Base-by-base conservation (phyloP, 2,797 vertebrate species). In the Dryobates pubescens region DNA sequence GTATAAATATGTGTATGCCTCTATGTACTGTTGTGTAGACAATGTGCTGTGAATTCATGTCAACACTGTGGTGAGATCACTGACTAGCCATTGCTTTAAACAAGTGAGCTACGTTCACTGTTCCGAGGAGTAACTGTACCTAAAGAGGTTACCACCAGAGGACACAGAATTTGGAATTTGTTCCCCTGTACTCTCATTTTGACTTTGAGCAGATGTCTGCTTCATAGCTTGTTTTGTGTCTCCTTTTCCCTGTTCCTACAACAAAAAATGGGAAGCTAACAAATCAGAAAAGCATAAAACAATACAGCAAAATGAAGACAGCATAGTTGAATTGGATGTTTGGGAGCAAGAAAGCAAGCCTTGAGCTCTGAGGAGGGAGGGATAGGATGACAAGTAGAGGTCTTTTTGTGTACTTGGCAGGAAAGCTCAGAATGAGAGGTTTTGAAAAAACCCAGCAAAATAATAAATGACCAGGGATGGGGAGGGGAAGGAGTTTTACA, bases 11-110 rank as follows among this genome's bases (percentile, higher is more conserved):
- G 19, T 1, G 9, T 6, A n/a, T 79, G 32, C n/a, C 24, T 84
- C 17, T 41, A 4, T 6, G 1, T 67, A 17, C 0, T 0, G 43
- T 53, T 62, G 6, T 32, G 4, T 49, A 27, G 51, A 36, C 41
- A 34, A 15, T 34, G 13, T 22, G 34, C n/a, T 74, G 63, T 80
- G 82, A 77, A n/a, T 71, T 88, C 49, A 23, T 0, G 2, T 64
- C 45, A 54, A 51, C 13, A 1, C 43, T 80, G 45, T 27, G 41
- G 53, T 64, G 75, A 64, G 13, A 57, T 76, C 20, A 9, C 13
- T 13, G 43, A 29, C 17, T 6, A 57, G 38, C n/a, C 6, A 2
- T 76, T 78, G 71, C n/a, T 70, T 79, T 62, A 71, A 88, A 56
- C 13, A 27, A 73, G 38, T 7, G 23, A 73, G 23, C n/a, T 76